Base-by-base conservation (phyloP, 2,797 vertebrate species). In the Anguilla marmorata region DNA sequence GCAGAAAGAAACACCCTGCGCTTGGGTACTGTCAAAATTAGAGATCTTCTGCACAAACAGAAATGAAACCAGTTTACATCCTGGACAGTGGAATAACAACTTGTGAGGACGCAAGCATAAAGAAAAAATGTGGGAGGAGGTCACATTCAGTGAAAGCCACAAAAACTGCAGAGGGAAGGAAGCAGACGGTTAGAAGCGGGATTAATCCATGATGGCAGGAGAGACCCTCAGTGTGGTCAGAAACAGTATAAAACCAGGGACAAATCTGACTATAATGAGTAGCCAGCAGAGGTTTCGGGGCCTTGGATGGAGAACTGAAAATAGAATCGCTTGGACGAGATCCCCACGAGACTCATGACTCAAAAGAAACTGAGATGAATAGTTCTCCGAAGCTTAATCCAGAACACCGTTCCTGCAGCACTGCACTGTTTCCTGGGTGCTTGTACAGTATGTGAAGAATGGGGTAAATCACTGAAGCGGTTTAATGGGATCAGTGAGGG, bases 241-340 rank as follows among this genome's bases (percentile, higher is more conserved):
- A 82, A 21, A 82, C 79, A 48, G 45, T 48, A n/a, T n/a, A 21
- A 82, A 82, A 82, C 19, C 41, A 41, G 2, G 24, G 45, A 24
- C 79, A 33, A 24, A 50, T 48, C n/a, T n/a, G 79, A 82, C 41
- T 84, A 33, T 84, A 84, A 84, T 30, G 27, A 84, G 83, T 9
- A 84, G n/a, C 52, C 27, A 52, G 27, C 3, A 30, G 27, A 56
- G 50, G 52, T 6, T 54, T 84, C 50, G 30, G 50, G 41, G 79
- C 45, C 21, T n/a, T 82, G 41, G 50, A 1, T 33, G 12, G 41
- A 30, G 27, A n/a, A 84, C 83, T 84, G 16, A 56, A 69, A 56
- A 84, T 50, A 30, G 83, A 48, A 58, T 33, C 30, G 27, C 83
- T 58, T 84, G 83, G 83, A 54, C 27, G 30, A 33, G n/a, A 33